A percentile compares a stretch with the other conserved stretches of the same genome.
phyloP scores from a whole-genome alignment of 2,113 vertebrate species.

The Pholis gunnellus region DNA sequence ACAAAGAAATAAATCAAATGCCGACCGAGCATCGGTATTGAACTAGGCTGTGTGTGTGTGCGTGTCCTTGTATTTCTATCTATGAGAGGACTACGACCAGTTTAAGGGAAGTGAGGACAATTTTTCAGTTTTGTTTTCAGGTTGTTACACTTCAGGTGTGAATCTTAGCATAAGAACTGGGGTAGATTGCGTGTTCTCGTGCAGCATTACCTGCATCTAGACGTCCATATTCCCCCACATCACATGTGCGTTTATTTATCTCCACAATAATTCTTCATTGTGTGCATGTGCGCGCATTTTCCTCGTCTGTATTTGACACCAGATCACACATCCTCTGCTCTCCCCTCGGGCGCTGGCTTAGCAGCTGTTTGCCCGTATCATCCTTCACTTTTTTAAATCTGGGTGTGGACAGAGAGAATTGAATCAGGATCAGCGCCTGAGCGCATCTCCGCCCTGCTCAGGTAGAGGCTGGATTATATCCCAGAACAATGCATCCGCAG shows the following conservation, averaged over 20 bases:
- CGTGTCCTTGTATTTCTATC: neutral
- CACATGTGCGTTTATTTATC: conserved; percentile 3
- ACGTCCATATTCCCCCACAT: neutral
- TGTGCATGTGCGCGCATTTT: neutral
- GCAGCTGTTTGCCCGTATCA: conserved; percentile 42
- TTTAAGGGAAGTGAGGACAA: no score
- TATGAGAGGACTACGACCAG: neutral
- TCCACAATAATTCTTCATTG: neutral
- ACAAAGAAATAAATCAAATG: no score
- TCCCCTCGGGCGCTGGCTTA: conserved; percentile 24
- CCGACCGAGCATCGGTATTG: no score
- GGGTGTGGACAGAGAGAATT: conserved; percentile 48
- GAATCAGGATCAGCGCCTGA: conserved; percentile 22
- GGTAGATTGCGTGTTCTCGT: no score
- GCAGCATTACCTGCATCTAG: neutral
- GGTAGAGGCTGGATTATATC: conserved; percentile 38
- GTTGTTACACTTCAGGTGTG: neutral
- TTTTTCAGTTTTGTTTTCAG: neutral
- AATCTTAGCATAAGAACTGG: neutral
- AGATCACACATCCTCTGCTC: neutral
- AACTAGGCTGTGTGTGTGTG: no score
- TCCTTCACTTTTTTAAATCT: conserved; percentile 35
- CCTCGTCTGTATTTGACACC: neutral
- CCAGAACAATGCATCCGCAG: conserved; percentile 12
- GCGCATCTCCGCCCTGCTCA: conserved; percentile 42